phyloP scores from a whole-genome alignment of 2,113 vertebrate genomes.

The Cheirogaleus medius region DNA sequence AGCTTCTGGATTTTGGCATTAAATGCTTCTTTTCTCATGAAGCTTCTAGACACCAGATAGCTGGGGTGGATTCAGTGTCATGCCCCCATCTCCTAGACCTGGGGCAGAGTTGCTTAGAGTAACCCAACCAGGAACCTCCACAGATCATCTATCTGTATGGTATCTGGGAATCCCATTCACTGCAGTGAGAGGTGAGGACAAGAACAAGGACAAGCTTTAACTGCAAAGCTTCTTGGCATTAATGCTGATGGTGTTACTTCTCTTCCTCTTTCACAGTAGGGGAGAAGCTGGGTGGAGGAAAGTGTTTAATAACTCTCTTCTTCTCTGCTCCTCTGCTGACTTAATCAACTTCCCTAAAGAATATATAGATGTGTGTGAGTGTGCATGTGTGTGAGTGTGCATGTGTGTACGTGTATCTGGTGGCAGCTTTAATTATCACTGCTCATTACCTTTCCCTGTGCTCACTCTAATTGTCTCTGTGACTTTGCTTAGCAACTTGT shows the following conservation, averaged over 20 bases:
- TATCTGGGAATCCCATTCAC: not conserved
- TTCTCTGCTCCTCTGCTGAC: not conserved
- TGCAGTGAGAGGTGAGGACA: not conserved
- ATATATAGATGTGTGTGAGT: not conserved
- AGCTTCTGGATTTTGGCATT: not conserved
- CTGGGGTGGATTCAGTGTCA: not conserved
- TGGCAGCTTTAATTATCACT: slow-evolving; percentile 28
- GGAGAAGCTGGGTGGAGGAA: not conserved
- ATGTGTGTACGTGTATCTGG: not conserved
- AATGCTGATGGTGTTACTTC: too few species aligned
- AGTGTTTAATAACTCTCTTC: not conserved
- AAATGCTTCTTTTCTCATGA: not conserved
- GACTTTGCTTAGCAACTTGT: not conserved
- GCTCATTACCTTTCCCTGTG: not conserved
- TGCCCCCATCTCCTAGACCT: not conserved
- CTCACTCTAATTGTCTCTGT: slow-evolving; percentile 34
- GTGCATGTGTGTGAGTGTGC: not conserved
- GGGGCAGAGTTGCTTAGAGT: not conserved
- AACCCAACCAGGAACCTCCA: not conserved
- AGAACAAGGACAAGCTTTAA: not conserved
- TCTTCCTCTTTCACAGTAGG: not conserved
- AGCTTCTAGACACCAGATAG: not conserved
- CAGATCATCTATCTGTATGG: not conserved
- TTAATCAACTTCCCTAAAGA: not conserved
- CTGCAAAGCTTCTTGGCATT: not conserved